phyloP scores from a whole-genome alignment of 2,888 invertebrate genomes.

The Macroteleia sp. region DNA sequence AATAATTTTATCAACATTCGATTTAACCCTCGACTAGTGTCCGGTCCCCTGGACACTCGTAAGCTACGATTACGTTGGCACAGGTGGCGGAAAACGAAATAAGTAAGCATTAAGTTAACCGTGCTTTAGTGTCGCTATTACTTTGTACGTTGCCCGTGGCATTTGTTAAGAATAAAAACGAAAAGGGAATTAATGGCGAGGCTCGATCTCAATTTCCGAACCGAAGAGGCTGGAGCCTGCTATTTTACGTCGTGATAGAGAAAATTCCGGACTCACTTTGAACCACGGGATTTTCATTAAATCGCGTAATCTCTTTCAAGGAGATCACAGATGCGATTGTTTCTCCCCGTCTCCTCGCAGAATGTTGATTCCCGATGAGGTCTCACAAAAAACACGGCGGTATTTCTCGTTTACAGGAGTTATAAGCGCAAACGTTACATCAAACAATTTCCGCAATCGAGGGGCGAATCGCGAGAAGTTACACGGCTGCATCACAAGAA shows the following conservation, averaged over 20 bases:
- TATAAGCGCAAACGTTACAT: constrained; percentile 58
- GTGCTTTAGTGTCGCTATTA: constrained; percentile 74
- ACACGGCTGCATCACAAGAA: constrained; percentile 50
- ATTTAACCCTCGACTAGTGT: constrained; percentile 61
- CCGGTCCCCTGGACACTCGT: constrained; percentile 75
- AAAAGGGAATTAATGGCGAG: constrained; percentile 25
- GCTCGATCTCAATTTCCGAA: constrained; percentile 29
- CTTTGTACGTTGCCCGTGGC: background rate
- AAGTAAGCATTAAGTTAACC: constrained; percentile 81
- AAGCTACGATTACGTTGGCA: constrained; percentile 75
- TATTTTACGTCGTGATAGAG: constrained; percentile 2
- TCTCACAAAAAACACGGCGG: constrained; percentile 28
- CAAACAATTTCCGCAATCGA: constrained; percentile 71
- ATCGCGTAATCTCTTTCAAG: constrained; percentile 35
- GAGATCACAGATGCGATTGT: constrained; percentile 29
- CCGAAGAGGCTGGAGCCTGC: background rate
- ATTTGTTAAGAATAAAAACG: constrained; percentile 34
- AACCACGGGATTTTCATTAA: constrained; percentile 43
- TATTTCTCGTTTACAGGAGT: constrained; percentile 39
- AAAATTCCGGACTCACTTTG: constrained; percentile 30
- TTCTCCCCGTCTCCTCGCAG: background rate
- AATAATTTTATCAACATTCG: constrained; percentile 51
- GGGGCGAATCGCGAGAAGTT: constrained; percentile 69
- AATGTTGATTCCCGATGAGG: constrained; percentile 10
- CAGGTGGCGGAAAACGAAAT: constrained; percentile 71